Evolutionary conservation across 2,888 invertebrate genomes (phyloP).

Genomic region (Harpagoxenus sublaevis): DNA sequence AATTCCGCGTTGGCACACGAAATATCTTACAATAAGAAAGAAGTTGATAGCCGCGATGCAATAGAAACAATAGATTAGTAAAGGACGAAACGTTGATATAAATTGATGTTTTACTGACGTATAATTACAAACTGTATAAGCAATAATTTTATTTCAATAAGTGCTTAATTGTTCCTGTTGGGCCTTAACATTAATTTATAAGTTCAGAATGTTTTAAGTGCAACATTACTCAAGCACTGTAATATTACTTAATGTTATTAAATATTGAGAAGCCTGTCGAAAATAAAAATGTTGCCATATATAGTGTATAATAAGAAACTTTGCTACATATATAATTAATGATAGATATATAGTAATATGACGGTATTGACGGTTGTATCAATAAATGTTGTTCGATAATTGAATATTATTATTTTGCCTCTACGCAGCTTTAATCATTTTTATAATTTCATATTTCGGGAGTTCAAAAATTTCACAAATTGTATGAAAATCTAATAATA

Average conservation of each 20-base stretch:
- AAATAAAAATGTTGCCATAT: slow-evolving; percentile 77
- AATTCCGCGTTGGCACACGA: background rate
- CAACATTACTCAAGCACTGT: slow-evolving; percentile 15
- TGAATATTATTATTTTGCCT: slow-evolving; percentile 34
- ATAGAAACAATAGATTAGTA: slow-evolving; percentile 9
- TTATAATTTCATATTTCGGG: background rate
- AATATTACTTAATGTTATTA: slow-evolving; percentile 16
- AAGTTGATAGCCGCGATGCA: slow-evolving; percentile 5
- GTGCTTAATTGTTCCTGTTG: slow-evolving; percentile 44
- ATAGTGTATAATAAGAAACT: slow-evolving; percentile 70
- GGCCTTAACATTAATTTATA: slow-evolving; percentile 39
- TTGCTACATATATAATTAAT: slow-evolving; percentile 49
- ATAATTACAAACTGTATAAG: slow-evolving; percentile 13
- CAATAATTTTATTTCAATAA: slow-evolving; percentile 58
- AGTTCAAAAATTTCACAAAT: background rate
- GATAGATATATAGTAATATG: slow-evolving; percentile 12
- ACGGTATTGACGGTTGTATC: slow-evolving; percentile 63
- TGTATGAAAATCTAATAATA: background rate
- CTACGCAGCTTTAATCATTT: background rate
- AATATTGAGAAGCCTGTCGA: slow-evolving; percentile 38
- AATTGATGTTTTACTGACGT: slow-evolving; percentile 30
- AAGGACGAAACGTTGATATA: slow-evolving; percentile 53
- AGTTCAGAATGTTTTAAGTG: slow-evolving; percentile 26
- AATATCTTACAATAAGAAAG: background rate
- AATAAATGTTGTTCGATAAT: slow-evolving; percentile 65